Conservation (phyloP, 2,113 vertebrate genomes). For the Progne subis region DNA sequence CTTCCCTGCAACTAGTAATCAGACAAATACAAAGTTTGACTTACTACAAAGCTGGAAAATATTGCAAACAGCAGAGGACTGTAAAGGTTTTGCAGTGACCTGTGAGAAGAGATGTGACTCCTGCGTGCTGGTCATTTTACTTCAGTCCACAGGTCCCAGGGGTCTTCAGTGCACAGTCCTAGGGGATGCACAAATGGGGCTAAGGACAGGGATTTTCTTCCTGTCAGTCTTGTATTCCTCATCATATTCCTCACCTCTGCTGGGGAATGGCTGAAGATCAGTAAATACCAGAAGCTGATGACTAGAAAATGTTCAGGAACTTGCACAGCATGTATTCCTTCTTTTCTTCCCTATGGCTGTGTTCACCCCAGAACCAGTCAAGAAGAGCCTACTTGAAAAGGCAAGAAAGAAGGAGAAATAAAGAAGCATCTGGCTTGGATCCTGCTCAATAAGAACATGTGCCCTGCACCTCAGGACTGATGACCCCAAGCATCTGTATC, state of each 20-base stretch:
- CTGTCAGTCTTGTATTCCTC: neutral
- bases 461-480: neutral
- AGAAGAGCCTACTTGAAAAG: neutral
- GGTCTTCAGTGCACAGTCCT: neutral
- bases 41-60: neutral
- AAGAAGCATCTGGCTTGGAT: neutral
- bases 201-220: neutral
- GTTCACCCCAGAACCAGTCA: neutral
- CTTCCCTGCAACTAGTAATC: neutral
- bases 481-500: neutral
- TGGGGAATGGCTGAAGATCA: neutral
- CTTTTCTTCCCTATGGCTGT: neutral
- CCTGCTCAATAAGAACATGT: neutral
- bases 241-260: neutral
- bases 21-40: neutral
- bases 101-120: neutral
- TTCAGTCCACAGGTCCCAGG: neutral
- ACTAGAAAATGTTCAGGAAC: neutral
- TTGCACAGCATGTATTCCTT: neutral
- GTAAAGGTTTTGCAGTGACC: neutral
- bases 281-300: neutral
- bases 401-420: neutral
- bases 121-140: neutral
- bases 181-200: neutral
- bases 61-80: neutral